Evolutionary conservation across 1,140 invertebrate species (phyloP).

Genomic region (Batillaria attramentaria): DNA sequence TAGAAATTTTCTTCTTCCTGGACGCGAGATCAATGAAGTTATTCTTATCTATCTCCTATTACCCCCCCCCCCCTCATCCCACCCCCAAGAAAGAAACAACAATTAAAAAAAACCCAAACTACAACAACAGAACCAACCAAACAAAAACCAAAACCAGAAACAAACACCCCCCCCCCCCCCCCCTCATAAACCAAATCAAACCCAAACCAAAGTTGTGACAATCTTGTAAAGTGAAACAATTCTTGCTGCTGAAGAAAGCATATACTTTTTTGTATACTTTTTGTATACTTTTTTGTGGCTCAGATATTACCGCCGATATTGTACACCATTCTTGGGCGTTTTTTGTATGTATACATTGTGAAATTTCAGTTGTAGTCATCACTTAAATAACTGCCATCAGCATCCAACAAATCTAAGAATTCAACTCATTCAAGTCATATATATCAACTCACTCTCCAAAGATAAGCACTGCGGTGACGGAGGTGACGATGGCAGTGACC

Average conservation of each 20-base stretch:
- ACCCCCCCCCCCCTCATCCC: too few relatives aligned
- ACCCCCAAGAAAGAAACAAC: too few relatives aligned
- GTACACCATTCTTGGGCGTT: not conserved
- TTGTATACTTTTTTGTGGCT: not conserved
- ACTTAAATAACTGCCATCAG: not conserved
- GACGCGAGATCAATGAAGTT: too few relatives aligned
- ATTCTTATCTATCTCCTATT: too few relatives aligned
- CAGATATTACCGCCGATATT: not conserved
- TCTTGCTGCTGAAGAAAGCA: not conserved
- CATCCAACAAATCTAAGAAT: not conserved
- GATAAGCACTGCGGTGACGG: constrained; percentile 68
- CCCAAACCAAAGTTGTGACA: too few relatives aligned
- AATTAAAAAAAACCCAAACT: too few relatives aligned
- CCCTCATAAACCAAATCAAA: too few relatives aligned
- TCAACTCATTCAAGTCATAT: not conserved
- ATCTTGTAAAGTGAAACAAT: not conserved
- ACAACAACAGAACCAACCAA: too few relatives aligned
- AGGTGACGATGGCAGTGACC: constrained; percentile 65
- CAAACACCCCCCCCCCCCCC: too few relatives aligned
- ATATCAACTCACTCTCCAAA: constrained; percentile 70
- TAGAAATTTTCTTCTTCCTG: too few relatives aligned
- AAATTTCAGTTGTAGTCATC: not conserved
- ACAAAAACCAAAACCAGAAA: too few relatives aligned
- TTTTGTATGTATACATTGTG: not conserved
- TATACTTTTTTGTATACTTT: not conserved